These are phyloP conservation scores for Telenomus remus DNA, from an alignment of 1,140 invertebrate species.

Conservation along the genomic window DNA sequence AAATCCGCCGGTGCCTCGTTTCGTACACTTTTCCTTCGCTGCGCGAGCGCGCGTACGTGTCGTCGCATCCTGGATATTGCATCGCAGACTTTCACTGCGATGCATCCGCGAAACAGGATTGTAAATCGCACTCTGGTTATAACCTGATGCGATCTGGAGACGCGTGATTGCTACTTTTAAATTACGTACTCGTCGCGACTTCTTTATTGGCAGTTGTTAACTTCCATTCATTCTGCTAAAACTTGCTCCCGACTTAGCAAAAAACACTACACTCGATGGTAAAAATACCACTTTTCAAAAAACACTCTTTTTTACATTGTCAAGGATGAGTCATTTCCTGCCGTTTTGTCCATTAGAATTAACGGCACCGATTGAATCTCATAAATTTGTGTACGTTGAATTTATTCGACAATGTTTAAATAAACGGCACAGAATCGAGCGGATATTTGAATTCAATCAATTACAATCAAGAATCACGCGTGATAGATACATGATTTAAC, in stretches of 20 bases:
- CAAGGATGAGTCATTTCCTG: no score
- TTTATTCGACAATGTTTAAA: no score
- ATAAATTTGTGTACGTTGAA: no score
- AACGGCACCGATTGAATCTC: no score
- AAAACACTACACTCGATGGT: constrained; percentile 12
- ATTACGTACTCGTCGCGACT: constrained; percentile 53
- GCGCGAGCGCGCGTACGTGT: constrained; percentile 54
- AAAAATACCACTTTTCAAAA: no score
- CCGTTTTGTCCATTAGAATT: no score
- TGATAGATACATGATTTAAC: no score
- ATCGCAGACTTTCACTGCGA: constrained; percentile 59
- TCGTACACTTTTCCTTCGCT: constrained; percentile 53
- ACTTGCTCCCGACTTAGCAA: constrained; percentile 37
- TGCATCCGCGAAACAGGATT: constrained; percentile 59
- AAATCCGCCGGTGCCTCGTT: constrained; percentile 51
- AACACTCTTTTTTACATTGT: no score
- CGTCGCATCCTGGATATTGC: constrained; percentile 60
- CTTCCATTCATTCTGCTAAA: constrained; percentile 46
- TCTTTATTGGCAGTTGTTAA: constrained; percentile 56
- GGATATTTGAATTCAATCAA: no score
- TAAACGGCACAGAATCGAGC: no score
- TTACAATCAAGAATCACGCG: no score
- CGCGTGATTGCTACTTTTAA: constrained; percentile 58
- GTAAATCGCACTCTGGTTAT: constrained; percentile 51
- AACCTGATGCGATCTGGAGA: constrained; percentile 52